Evolutionary conservation across 1,140 invertebrate genomes (phyloP).

Genomic region (Lordiphosa collinella): DNA sequence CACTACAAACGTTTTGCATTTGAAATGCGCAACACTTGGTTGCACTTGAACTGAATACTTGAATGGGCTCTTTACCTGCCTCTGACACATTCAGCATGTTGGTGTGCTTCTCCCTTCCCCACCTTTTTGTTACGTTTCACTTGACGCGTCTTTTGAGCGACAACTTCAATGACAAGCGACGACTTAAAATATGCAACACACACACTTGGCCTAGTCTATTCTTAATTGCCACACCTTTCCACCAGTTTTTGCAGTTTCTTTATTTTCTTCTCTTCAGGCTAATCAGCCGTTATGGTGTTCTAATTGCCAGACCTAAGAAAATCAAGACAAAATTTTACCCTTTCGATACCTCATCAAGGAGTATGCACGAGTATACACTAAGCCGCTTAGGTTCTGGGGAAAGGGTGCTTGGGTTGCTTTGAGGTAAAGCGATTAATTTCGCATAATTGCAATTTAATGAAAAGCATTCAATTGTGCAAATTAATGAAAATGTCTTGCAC

Average conservation of each 20-base stretch:
- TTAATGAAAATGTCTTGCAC: conserved; percentile 40
- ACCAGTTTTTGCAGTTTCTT: no score
- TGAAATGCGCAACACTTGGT: conserved; percentile 41
- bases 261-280: no score
- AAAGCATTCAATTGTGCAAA: conserved; percentile 50
- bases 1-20: conserved; percentile 24
- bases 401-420: conserved; percentile 9
- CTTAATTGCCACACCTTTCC: no score
- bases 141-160: conserved; percentile 37
- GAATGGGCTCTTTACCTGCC: no score
- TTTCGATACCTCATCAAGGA: no score
- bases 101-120: no score
- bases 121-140: not conserved
- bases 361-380: no score
- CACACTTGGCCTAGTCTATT: conserved; percentile 29
- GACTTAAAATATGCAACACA: conserved; percentile 38
- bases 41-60: conserved; percentile 20
- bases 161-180: conserved; percentile 3
- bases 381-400: no score
- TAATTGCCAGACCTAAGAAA: no score
- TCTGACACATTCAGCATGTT: no score
- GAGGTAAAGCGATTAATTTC: conserved; percentile 38
- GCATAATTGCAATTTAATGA: conserved; percentile 41
- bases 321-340: no score
- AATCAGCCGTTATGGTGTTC: no score